Evolutionary conservation across 2,797 vertebrate species (phyloP).

Genomic region (Rhinogobio ventralis): DNA sequence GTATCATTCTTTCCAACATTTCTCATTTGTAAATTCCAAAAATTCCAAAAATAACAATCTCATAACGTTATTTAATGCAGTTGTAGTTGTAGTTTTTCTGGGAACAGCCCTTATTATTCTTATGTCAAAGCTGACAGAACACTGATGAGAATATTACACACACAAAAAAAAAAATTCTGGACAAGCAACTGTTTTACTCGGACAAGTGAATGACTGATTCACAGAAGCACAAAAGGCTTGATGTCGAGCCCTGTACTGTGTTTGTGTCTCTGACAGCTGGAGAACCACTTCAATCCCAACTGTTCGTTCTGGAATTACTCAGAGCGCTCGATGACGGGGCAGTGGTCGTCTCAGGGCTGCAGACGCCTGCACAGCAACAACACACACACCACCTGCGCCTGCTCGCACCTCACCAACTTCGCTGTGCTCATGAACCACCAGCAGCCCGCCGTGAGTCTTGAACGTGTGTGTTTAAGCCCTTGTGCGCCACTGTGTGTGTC

Average conservation of each 20-base stretch:
- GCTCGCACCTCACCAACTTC: conserved; percentile 94
- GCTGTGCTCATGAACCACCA: conserved; percentile 91
- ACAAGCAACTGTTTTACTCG: too few species aligned
- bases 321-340: conserved; percentile 86
- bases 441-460: conserved; percentile 80
- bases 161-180: too few species aligned
- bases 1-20: too few species aligned
- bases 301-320: conserved; percentile 97
- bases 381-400: conserved; percentile 92
- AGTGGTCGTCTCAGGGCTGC: conserved; percentile 94
- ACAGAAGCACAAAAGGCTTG: too few species aligned
- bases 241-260: not conserved
- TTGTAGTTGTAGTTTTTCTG: too few species aligned
- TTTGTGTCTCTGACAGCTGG: conserved; percentile 74
- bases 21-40: too few species aligned
- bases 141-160: too few species aligned
- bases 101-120: too few species aligned
- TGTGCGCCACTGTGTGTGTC: not conserved
- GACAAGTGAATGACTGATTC: too few species aligned
- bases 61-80: too few species aligned
- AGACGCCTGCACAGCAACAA: conserved; percentile 88
- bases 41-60: too few species aligned
- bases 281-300: conserved; percentile 92
- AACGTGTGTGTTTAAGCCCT: conserved; percentile 1
- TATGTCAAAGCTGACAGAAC: too few species aligned